Percentiles rank a stretch among this genome's conserved stretches.
Evolutionary conservation across 2,888 invertebrate species (phyloP).

Genomic region (Resseliella maxima): DNA sequence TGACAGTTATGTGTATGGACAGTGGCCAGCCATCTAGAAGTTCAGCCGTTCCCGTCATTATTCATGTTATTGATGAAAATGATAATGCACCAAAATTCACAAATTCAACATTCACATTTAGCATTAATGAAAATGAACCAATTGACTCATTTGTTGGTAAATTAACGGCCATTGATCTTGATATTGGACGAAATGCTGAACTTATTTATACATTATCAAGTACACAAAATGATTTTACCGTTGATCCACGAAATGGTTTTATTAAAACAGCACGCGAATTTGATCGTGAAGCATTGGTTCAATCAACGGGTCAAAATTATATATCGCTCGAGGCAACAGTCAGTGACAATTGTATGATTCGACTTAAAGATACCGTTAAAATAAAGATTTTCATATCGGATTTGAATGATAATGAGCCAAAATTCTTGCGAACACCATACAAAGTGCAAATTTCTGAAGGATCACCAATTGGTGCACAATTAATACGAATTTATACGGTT

Average conservation of each 20-base stretch:
- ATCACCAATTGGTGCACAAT: slow-evolving; percentile 81
- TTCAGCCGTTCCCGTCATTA: slow-evolving; percentile 89
- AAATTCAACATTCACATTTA: slow-evolving; percentile 90
- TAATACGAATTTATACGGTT: slow-evolving; percentile 85
- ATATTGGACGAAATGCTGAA: slow-evolving; percentile 92
- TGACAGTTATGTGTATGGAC: slow-evolving; percentile 86
- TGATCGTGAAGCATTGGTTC: slow-evolving; percentile 88
- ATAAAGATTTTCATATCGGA: slow-evolving; percentile 89
- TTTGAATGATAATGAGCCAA: slow-evolving; percentile 90
- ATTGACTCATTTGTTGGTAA: slow-evolving; percentile 92
- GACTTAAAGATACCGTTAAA: slow-evolving; percentile 86
- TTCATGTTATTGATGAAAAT: slow-evolving; percentile 93
- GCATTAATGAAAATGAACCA: slow-evolving; percentile 87
- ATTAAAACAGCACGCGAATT: slow-evolving; percentile 86
- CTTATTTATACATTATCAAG: slow-evolving; percentile 82
- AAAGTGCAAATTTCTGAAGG: slow-evolving; percentile 92
- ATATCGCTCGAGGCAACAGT: slow-evolving; percentile 88
- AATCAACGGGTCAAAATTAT: slow-evolving; percentile 80
- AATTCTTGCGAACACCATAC: slow-evolving; percentile 85
- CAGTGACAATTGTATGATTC: slow-evolving; percentile 82
- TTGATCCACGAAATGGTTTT: slow-evolving; percentile 91
- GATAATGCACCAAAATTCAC: slow-evolving; percentile 94
- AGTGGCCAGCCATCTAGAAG: slow-evolving; percentile 81
- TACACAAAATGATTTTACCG: slow-evolving; percentile 83
- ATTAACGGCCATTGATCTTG: slow-evolving; percentile 87